Evolutionary conservation across 2,113 vertebrate genomes (phyloP).

Genomic region (Marmota monax): DNA sequence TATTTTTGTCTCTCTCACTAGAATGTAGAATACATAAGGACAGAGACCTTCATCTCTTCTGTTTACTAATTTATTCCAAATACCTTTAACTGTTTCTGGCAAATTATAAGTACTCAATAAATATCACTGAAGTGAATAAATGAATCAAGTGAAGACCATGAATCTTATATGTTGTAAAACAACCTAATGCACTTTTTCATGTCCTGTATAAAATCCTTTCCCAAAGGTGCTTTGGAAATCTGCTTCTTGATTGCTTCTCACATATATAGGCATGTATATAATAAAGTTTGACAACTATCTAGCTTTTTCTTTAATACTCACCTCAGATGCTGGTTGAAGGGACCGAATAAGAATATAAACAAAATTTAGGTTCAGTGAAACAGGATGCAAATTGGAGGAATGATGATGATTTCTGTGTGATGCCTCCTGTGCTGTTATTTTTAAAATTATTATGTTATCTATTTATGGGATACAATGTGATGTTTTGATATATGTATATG

Average conservation of each 20-base stretch:
- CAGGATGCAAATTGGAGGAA: not conserved
- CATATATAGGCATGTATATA: not conserved
- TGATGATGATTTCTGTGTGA: not conserved
- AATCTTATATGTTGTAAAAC: not conserved
- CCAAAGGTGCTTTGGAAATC: conserved; percentile 19
- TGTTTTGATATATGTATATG: too few species aligned
- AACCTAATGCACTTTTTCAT: not conserved
- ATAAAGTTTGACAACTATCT: not conserved
- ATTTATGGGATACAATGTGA: too few species aligned
- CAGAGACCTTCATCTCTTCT: not conserved
- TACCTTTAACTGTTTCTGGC: not conserved
- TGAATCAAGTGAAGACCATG: not conserved
- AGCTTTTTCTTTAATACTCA: conserved; percentile 16
- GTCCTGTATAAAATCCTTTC: not conserved
- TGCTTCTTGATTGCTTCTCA: not conserved
- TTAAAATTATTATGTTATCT: too few species aligned
- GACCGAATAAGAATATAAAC: not conserved
- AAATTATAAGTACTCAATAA: not conserved
- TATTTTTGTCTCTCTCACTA: not conserved
- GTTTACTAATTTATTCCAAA: not conserved
- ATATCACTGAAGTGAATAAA: not conserved
- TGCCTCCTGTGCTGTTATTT: not conserved
- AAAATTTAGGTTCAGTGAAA: not conserved
- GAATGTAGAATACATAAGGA: not conserved
- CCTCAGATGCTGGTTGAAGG: not conserved